Base-by-base conservation (phyloP, 2,888 invertebrate genomes). In the Limulus polyphemus region DNA sequence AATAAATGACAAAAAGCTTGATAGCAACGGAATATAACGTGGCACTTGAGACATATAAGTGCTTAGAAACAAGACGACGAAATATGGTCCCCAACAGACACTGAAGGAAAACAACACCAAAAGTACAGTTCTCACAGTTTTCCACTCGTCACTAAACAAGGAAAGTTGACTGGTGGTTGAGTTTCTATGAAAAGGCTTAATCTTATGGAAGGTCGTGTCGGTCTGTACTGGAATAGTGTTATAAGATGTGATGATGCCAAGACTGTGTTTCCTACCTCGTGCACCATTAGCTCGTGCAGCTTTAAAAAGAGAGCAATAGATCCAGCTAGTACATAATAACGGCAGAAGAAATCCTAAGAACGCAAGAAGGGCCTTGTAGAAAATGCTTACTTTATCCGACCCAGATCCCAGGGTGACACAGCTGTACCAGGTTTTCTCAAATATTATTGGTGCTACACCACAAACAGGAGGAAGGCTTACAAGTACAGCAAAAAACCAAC, bases 91-190 rank as follows among this genome's bases (percentile, higher is more conserved):
- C 82, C 82, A 82, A 70, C 82, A 82, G 50, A 80, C 74, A 12
- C 80, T 74, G 59, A 81, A 83, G 77, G 88, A 85, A 50, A 86
- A 81, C 73, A 87, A 83, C 67, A 88, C 88, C 66, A 88, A 76
- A 57, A 85, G 84, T 73, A 90, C 90, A 59, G 92, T 89, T 69
- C 90, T 84, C 10, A 90, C 92, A 2, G 92, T 90, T 68, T 90
- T 83, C 69, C 90, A 88, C 78, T 92, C 92, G 74, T 92, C 92
- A 60, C 90, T 81, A 68, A 90, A 89, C 72, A 86, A 73, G 4
- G 77, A 82, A 77, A 90, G 89, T 65, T 88, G 80, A 56, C 88
- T 88, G 48, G 88, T 88, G 74, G 90, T 89, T 67, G 90, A 88
- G 67, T 90, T 86, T 59, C 88, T 32, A 32, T 7, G 32, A 32